Evolutionary conservation across 1,140 invertebrate genomes (phyloP).

Genomic region (Cepaea nemoralis): DNA sequence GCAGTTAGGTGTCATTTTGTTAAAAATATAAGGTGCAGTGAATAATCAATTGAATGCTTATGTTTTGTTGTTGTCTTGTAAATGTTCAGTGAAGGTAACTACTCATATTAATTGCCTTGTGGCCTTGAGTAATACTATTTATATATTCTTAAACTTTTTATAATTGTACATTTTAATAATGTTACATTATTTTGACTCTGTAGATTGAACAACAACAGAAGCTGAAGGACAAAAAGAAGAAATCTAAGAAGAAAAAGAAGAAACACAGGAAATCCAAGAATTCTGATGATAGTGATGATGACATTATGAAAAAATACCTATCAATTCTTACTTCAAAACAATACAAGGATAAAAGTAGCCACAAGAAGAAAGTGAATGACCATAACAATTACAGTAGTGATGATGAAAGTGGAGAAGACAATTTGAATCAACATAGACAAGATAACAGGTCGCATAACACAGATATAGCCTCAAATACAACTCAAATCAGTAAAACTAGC

Average conservation of each 20-base stretch:
- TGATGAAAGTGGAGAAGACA: background rate
- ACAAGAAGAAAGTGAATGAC: background rate
- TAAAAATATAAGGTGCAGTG: too few species aligned
- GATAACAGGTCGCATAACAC: background rate
- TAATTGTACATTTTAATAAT: too few species aligned
- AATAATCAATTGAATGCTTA: too few species aligned
- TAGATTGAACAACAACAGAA: constrained; percentile 2
- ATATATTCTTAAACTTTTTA: too few species aligned
- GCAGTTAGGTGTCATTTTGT: too few species aligned
- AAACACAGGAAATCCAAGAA: constrained; percentile 1
- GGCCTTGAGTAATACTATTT: too few species aligned
- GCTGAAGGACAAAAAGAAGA: constrained; percentile 22
- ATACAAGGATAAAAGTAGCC: background rate
- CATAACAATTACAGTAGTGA: background rate
- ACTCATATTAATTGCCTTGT: too few species aligned
- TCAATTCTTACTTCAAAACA: constrained; percentile 38
- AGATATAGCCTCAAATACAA: too few species aligned
- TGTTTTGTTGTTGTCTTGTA: too few species aligned
- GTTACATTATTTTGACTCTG: background rate
- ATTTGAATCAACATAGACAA: background rate
- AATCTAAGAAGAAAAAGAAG: constrained; percentile 27
- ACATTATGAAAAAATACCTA: constrained; percentile 33
- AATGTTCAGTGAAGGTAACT: too few species aligned
- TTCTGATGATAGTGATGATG: constrained; percentile 25
- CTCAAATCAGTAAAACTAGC: background rate